A percentile compares a stretch with the other conserved stretches of the same genome.
These are phyloP conservation scores for Anthopleura xanthogrammica DNA, from an alignment of 92 coral and sea anemone species.

Conservation along the genomic window DNA sequence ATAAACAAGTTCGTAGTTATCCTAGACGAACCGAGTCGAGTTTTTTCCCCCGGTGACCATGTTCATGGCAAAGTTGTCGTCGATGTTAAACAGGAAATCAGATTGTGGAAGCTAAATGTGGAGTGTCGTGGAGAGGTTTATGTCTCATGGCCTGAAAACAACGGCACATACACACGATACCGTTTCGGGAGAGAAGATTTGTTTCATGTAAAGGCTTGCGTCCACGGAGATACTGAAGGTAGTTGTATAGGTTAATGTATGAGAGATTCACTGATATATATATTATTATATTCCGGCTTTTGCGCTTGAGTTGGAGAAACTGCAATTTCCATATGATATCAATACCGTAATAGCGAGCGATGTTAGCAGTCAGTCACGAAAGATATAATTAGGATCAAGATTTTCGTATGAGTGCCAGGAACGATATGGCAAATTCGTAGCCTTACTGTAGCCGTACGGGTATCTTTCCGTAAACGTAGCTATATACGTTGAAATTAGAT, in stretches of 20 bases:
- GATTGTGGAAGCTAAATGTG: slow-evolving; percentile 50
- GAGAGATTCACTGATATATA: too few species aligned
- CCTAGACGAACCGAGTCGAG: slow-evolving; percentile 49
- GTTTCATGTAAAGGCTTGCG: slow-evolving; percentile 42
- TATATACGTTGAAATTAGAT: too few species aligned
- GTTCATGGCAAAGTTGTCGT: slow-evolving; percentile 56
- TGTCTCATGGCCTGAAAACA: slow-evolving; percentile 73
- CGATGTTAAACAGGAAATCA: slow-evolving; percentile 34
- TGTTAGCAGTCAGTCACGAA: too few species aligned
- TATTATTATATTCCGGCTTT: too few species aligned
- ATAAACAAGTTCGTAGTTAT: slow-evolving; percentile 38
- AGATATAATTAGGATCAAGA: too few species aligned
- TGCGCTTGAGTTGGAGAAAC: too few species aligned
- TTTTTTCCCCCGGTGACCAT: slow-evolving; percentile 60
- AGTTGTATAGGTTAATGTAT: not conserved
- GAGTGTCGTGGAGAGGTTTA: slow-evolving; percentile 70
- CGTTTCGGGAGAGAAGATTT: slow-evolving; percentile 49
- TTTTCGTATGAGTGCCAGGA: too few species aligned
- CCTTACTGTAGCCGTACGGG: too few species aligned
- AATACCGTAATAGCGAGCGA: too few species aligned
- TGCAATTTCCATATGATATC: too few species aligned
- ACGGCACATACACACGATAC: slow-evolving; percentile 65
- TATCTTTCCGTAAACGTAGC: too few species aligned
- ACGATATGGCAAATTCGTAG: too few species aligned
- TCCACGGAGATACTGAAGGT: slow-evolving; percentile 51